These are phyloP conservation scores for Drosophila malerkotliana DNA, from an alignment of 1,140 invertebrate genomes.

Conservation along the genomic window DNA sequence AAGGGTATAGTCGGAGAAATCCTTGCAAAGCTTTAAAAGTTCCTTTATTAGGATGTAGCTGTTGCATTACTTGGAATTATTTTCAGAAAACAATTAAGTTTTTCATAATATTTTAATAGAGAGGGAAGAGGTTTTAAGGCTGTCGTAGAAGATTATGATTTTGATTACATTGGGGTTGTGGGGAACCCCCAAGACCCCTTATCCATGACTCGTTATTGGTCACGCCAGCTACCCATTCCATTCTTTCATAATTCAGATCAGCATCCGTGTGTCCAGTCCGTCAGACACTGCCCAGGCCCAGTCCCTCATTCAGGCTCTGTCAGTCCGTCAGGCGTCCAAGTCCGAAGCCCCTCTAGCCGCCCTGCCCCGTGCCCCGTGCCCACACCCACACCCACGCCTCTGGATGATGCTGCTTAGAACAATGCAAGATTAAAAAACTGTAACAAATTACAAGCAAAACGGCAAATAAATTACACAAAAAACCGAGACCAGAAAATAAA, in stretches of 20 bases:
- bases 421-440: slow-evolving; percentile 81
- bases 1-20: not conserved
- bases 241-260: slow-evolving; percentile 7
- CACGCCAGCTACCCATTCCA: not conserved
- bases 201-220: not conserved
- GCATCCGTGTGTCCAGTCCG: slow-evolving; percentile 1
- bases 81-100: not conserved
- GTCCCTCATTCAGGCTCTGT: slow-evolving; percentile 35
- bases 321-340: slow-evolving; percentile 24
- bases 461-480: slow-evolving; percentile 80
- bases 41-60: no score
- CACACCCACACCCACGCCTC: slow-evolving; percentile 1
- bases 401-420: slow-evolving; percentile 64
- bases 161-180: slow-evolving; percentile 57
- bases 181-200: not conserved
- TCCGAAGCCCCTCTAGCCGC: slow-evolving; percentile 32
- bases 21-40: no score
- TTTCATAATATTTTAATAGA: no score
- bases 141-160: slow-evolving; percentile 62
- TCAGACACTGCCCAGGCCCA: slow-evolving; percentile 17
- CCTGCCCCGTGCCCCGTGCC: not conserved
- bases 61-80: no score
- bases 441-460: slow-evolving; percentile 81
- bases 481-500: slow-evolving; percentile 40
- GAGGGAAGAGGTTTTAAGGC: not conserved